Percentiles rank a stretch among this genome's conserved stretches.
Conservation (phyloP, 2,797 vertebrate genomes). For the Neostethus bicornis region DNA sequence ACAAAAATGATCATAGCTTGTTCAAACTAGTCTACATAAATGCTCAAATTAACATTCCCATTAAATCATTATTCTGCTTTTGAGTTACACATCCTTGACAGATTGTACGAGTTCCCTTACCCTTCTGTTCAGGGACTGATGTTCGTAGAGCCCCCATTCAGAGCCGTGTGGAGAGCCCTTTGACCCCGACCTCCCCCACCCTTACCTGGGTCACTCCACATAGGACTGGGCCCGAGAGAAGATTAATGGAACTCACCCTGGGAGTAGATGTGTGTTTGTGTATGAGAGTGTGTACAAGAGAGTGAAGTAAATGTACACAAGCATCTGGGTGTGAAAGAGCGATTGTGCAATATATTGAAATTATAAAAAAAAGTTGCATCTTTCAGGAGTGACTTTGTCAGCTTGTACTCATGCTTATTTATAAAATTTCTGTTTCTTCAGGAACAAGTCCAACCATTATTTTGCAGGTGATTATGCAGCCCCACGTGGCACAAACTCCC, state of each 20-base stretch:
- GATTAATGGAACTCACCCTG: constrained; percentile 77
- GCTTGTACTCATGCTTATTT: constrained; percentile 17
- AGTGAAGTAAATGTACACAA: constrained; percentile 12
- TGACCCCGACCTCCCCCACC: constrained; percentile 64
- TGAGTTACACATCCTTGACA: constrained; percentile 43
- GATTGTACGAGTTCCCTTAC: constrained; percentile 47
- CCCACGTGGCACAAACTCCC: constrained; percentile 52
- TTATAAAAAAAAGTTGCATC: not conserved
- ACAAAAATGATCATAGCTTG: too few species aligned
- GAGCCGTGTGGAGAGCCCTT: constrained; percentile 64
- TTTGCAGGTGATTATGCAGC: constrained; percentile 87
- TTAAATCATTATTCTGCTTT: constrained; percentile 29
- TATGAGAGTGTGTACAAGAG: constrained; percentile 26
- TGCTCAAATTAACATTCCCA: constrained; percentile 20
- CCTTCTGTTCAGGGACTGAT: constrained; percentile 73
- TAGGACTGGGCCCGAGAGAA: constrained; percentile 73
- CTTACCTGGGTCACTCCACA: constrained; percentile 77
- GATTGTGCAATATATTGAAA: not conserved
- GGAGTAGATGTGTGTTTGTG: constrained; percentile 62
- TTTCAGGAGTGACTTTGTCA: constrained; percentile 22
- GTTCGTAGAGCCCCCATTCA: constrained; percentile 67
- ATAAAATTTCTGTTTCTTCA: constrained; percentile 36
- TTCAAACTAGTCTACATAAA: not conserved
- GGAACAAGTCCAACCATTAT: constrained; percentile 87
- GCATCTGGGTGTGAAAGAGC: constrained; percentile 5